Base-by-base conservation (phyloP, 2,113 vertebrate genomes). In the Nansenia antarctica region DNA sequence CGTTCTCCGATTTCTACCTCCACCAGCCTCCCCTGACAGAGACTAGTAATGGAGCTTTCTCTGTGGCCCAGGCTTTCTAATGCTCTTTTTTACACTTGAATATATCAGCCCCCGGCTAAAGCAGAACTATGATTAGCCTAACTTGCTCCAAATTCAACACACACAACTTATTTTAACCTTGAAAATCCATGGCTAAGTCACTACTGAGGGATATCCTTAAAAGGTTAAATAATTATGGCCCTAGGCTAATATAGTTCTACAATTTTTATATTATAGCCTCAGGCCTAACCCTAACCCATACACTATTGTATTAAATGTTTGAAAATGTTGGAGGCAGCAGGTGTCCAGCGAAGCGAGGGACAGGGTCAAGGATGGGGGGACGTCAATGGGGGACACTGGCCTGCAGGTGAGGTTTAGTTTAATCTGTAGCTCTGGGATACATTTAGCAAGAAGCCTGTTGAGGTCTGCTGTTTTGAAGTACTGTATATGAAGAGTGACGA, bases 71-170 rank as follows among this genome's bases (percentile, higher is more conserved):
- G 49, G 11, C 42, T 22, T 58, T 27, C 27, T 55, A 65, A 60
- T 53, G 32, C 52, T 18, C 24, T 57, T 29, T 73, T 27, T 39
- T 7, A n/a, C 9, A 29, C 24, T 18, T 68, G 49, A 35, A 62
- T 62, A 27, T 49, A 35, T 62, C 6, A 67, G 49, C 29, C 22
- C 27, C 0, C 1, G 37, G 37, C 34, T 42, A 32, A 57, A 30
- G 42, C 54, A 35, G 14, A 14, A 15, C 55, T 58, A 58, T 58
- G 55, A 58, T 58, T 58, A 58, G 14, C 27, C 12, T 31, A n/a
- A 39, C 3, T 3, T 29, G n/a, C 39, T 53, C 52, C 49, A 55
- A 24, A 62, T 77, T 52, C 47, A n/a, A 20, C 12, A 26, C 58
- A 34, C 1, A 31, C 7, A 18, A 52, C 22, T 35, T n/a, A n/a